These are phyloP conservation scores for Drosophila nigritarsus DNA, from an alignment of 2,888 invertebrate species.

Conservation along the genomic window DNA sequence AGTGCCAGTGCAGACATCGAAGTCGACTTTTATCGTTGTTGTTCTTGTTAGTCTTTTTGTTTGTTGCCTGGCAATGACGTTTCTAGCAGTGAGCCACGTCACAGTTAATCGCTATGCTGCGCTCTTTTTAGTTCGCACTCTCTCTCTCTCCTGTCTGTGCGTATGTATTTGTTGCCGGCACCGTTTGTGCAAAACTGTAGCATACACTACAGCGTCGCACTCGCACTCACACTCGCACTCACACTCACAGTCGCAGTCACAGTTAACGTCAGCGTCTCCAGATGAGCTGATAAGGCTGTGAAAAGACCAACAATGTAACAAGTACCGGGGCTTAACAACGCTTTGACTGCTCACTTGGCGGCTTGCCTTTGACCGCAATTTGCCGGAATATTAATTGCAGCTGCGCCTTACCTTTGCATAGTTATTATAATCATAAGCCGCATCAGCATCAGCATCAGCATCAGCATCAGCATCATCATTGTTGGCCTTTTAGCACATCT, in stretches of 20 bases:
- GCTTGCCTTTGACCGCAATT: conserved; percentile 42
- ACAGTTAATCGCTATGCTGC: conserved; percentile 44
- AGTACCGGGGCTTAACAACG: conserved; percentile 32
- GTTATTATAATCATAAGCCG: conserved; percentile 6
- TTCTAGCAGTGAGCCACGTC: conserved; percentile 43
- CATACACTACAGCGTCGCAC: conserved; percentile 48
- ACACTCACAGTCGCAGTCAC: conserved; percentile 1
- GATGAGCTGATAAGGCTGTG: conserved; percentile 46
- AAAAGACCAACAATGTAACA: conserved; percentile 52
- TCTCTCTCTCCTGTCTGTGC: conserved; percentile 4
- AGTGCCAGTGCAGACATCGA: conserved; percentile 49
- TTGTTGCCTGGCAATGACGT: conserved; percentile 58
- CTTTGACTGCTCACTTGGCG: conserved; percentile 1
- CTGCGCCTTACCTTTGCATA: conserved; percentile 23
- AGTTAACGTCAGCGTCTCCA: conserved; percentile 24
- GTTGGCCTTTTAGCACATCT: conserved; percentile 14
- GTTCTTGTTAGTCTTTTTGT: conserved; percentile 16
- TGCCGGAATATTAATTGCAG: conserved; percentile 47
- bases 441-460: conserved; percentile 20
- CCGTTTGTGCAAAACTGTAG: conserved; percentile 41
- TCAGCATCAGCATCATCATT: conserved; percentile 19
- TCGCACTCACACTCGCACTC: conserved; percentile 9
- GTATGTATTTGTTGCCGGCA: conserved; percentile 2
- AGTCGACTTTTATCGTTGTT: conserved; percentile 11
- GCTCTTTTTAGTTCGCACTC: conserved; percentile 5